phyloP scores from a whole-genome alignment of 1,140 invertebrate species.

The Samia ricini region DNA sequence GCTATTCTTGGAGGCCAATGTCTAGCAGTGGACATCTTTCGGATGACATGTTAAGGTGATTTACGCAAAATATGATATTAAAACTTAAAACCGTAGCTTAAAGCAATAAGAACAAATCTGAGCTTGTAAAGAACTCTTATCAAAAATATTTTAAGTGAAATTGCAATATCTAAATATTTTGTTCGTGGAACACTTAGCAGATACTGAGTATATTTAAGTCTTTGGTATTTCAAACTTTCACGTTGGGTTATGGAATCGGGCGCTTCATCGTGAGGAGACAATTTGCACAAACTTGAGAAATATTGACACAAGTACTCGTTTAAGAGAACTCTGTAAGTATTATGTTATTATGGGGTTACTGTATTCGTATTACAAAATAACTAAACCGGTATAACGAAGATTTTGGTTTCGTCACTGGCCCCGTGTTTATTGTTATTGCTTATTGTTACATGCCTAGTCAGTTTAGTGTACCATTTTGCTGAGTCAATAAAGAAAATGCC shows the following conservation, averaged over 20 bases:
- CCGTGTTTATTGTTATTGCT: not conserved
- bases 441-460: not conserved
- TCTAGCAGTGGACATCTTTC: too few relatives aligned
- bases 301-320: not conserved
- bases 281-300: not conserved
- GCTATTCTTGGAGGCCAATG: too few relatives aligned
- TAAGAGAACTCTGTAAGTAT: not conserved
- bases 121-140: too few relatives aligned
- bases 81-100: too few relatives aligned
- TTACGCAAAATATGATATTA: too few relatives aligned
- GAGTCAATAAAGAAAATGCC: too few relatives aligned
- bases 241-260: not conserved
- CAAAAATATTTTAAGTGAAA: too few relatives aligned
- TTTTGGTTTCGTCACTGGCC: not conserved
- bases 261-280: not conserved
- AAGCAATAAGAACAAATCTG: too few relatives aligned
- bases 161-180: not conserved
- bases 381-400: not conserved
- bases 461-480: too few relatives aligned
- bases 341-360: not conserved
- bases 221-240: not conserved
- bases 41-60: too few relatives aligned
- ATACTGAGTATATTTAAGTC: not conserved
- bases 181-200: not conserved
- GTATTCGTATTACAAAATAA: not conserved